Conservation (phyloP, 2,113 vertebrate genomes). For the Odocoileus virginianus region DNA sequence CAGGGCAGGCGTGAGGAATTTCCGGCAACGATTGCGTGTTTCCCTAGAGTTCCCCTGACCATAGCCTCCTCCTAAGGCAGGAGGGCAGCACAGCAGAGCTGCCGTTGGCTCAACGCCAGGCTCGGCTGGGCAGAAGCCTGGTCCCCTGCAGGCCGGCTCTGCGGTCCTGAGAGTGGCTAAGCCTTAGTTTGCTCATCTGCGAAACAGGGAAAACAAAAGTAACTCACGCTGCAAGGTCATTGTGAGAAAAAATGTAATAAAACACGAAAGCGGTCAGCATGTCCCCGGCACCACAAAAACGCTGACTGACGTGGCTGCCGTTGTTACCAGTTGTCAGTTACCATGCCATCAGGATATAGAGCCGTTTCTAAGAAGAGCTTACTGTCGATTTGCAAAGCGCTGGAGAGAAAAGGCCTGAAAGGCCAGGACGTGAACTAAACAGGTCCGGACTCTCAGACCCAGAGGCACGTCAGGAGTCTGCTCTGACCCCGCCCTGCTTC, state of each 20-base stretch:
- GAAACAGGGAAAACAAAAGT: background rate
- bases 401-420: background rate
- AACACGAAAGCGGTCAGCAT: fast-evolving
- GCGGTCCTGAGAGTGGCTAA: background rate
- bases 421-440: background rate
- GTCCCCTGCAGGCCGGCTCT: too few species aligned
- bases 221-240: background rate
- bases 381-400: background rate
- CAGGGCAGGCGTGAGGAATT: background rate
- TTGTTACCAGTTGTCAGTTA: fast-evolving
- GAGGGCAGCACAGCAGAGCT: background rate
- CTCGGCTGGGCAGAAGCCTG: background rate
- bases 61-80: fast-evolving
- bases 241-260: background rate
- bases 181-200: background rate
- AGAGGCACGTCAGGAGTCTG: background rate
- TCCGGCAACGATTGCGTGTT: background rate
- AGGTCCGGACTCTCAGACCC: background rate
- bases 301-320: fast-evolving
- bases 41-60: background rate
- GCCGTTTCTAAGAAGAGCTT: background rate
- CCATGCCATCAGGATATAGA: background rate
- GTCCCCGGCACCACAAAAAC: background rate
- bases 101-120: fast-evolving
- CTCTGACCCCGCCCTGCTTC: fast-evolving